Conservation (phyloP, 2,113 vertebrate genomes). For the Hippocampus comes region DNA sequence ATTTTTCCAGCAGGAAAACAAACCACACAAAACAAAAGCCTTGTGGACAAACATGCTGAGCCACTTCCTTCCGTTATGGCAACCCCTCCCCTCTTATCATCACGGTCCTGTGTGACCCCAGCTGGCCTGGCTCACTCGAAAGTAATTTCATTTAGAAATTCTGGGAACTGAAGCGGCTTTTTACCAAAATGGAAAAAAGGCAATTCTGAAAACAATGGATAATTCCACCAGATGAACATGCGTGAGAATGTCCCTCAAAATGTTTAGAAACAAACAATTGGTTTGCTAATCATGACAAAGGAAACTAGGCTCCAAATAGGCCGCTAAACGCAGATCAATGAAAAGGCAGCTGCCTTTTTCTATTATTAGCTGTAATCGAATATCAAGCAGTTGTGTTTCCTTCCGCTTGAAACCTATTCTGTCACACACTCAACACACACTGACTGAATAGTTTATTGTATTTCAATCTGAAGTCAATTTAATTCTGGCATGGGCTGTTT, state of each 20-base stretch:
- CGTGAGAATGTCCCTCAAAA: conserved; percentile 3
- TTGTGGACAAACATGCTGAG: conserved; percentile 55
- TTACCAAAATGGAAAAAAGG: conserved; percentile 19
- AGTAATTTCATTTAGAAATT: conserved; percentile 25
- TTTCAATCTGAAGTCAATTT: background rate
- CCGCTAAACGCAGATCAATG: conserved; percentile 60
- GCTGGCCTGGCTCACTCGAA: conserved; percentile 30
- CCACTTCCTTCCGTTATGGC: conserved; percentile 59
- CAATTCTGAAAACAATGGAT: conserved; percentile 17
- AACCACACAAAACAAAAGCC: conserved; percentile 63
- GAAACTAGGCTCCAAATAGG: conserved; percentile 44
- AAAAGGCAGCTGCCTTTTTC: conserved; percentile 61
- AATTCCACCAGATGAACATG: conserved; percentile 25
- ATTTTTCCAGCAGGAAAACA: conserved; percentile 64
- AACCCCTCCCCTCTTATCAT: conserved; percentile 55
- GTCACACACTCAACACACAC: conserved; percentile 12
- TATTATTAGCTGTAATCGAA: conserved; percentile 68
- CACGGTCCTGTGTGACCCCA: conserved; percentile 59
- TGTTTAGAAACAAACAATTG: conserved; percentile 2
- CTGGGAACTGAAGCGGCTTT: conserved; percentile 19
- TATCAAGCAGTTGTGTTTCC: conserved; percentile 51
- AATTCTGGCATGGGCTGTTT: background rate
- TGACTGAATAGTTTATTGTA: background rate
- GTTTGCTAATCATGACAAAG: conserved; percentile 6
- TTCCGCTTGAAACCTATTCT: conserved; percentile 33